Evolutionary conservation across 2,888 invertebrate genomes (phyloP).

Genomic region (Drosophila parthenogenetica): DNA sequence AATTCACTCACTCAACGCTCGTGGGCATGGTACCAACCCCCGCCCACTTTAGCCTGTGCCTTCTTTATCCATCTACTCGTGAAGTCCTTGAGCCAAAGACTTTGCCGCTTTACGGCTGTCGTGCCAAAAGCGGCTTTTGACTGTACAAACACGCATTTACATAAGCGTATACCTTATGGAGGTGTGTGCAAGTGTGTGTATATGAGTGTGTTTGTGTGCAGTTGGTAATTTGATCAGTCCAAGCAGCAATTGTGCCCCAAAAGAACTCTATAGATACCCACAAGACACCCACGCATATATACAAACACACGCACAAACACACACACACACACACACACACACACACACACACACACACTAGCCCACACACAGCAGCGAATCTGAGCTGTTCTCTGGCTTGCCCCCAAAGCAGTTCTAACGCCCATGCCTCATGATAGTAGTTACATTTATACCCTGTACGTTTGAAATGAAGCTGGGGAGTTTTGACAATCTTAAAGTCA

Average conservation of each 20-base stretch:
- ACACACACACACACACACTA: neutral
- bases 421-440: slow-evolving; percentile 22
- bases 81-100: slow-evolving; percentile 10
- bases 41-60: neutral
- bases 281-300: slow-evolving; percentile 7
- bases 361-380: slow-evolving; percentile 15
- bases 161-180: slow-evolving; percentile 18
- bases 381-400: slow-evolving; percentile 35
- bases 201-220: slow-evolving; percentile 21
- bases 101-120: slow-evolving; percentile 48
- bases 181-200: slow-evolving; percentile 3
- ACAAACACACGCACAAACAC: slow-evolving; percentile 1
- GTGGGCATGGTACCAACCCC: slow-evolving; percentile 4
- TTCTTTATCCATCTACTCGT: neutral
- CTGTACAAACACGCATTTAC: slow-evolving; percentile 35
- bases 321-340: slow-evolving; percentile 1
- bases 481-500: neutral
- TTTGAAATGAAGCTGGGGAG: neutral
- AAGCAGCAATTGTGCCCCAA: slow-evolving; percentile 31
- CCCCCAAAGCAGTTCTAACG: slow-evolving; percentile 55
- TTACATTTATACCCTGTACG: slow-evolving; percentile 31
- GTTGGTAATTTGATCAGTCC: slow-evolving; percentile 58
- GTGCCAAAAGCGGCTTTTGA: slow-evolving; percentile 44
- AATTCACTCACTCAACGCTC: slow-evolving; percentile 58
- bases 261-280: slow-evolving; percentile 19